Percentiles rank a stretch among this genome's conserved stretches.
Evolutionary conservation across 2,797 vertebrate genomes (phyloP).

Genomic region (Aldrovandia affinis): DNA sequence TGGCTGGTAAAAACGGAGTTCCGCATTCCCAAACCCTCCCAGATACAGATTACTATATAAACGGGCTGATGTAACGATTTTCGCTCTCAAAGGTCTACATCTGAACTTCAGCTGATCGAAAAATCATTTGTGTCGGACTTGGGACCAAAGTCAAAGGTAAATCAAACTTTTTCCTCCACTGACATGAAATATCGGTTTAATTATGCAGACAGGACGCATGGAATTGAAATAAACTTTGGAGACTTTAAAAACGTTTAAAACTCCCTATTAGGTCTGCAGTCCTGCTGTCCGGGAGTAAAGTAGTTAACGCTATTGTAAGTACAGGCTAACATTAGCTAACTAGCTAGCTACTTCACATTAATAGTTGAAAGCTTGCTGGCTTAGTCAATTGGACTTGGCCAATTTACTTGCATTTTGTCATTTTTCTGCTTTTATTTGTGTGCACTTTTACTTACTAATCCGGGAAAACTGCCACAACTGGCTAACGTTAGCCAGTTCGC

Average conservation of each 20-base stretch:
- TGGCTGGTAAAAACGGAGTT: slow-evolving; percentile 76
- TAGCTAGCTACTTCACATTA: not conserved
- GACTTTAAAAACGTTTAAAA: slow-evolving; percentile 5
- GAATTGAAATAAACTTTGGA: slow-evolving; percentile 15
- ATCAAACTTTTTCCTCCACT: slow-evolving; percentile 1
- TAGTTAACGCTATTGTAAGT: not conserved
- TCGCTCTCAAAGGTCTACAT: slow-evolving; percentile 62
- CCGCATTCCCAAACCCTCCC: slow-evolving; percentile 89
- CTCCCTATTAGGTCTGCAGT: not conserved
- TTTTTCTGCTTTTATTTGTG: not conserved
- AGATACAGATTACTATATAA: slow-evolving; percentile 81
- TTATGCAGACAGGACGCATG: not conserved
- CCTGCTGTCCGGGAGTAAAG: not conserved
- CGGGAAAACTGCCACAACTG: not conserved
- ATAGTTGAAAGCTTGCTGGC: not conserved
- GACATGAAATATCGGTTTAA: not conserved
- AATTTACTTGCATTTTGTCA: not conserved
- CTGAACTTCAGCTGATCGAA: slow-evolving; percentile 38
- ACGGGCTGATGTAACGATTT: slow-evolving; percentile 90
- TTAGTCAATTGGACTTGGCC: not conserved
- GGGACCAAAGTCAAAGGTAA: slow-evolving; percentile 66
- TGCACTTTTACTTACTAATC: not conserved
- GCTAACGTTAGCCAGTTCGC: not conserved
- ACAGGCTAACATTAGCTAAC: not conserved
- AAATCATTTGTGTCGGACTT: slow-evolving; percentile 47